A percentile compares a stretch with the other conserved stretches of the same genome.
These are phyloP conservation scores for Apaloderma vittatum DNA, from an alignment of 2,113 vertebrate genomes.

Conservation along the genomic window DNA sequence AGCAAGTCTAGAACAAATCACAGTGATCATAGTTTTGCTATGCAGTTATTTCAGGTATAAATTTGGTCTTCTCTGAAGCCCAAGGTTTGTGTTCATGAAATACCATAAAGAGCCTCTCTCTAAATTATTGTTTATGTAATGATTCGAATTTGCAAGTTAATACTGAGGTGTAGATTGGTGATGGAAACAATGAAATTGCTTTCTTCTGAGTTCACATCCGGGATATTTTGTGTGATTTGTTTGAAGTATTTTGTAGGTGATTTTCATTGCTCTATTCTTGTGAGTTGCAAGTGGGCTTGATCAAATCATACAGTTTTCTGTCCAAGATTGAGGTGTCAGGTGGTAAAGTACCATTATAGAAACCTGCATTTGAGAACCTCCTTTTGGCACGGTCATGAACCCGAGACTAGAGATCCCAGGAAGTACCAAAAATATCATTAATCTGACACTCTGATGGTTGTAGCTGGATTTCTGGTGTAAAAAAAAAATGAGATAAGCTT, in stretches of 20 bases:
- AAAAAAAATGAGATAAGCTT: background rate
- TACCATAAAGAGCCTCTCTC: background rate
- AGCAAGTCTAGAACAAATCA: background rate
- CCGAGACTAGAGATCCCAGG: background rate
- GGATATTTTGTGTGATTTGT: background rate
- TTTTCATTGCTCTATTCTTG: background rate
- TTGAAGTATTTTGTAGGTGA: background rate
- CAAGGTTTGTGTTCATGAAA: background rate
- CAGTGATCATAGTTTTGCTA: background rate
- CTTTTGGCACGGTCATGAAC: background rate
- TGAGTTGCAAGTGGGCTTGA: background rate
- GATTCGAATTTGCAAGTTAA: background rate
- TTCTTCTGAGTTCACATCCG: background rate
- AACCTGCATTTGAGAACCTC: background rate
- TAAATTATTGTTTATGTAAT: too few species aligned
- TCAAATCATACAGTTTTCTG: accelerated
- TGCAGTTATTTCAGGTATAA: background rate
- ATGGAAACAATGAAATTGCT: background rate
- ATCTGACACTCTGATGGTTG: background rate
- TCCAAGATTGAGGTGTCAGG: too few species aligned
- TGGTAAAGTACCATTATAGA: too few species aligned
- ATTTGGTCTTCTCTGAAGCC: background rate
- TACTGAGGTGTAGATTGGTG: background rate
- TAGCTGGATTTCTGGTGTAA: background rate
- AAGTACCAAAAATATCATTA: background rate